Percentiles rank a stretch among this genome's conserved stretches.
Conservation (phyloP, 1,140 invertebrate species). For the Bombus ignitus region DNA sequence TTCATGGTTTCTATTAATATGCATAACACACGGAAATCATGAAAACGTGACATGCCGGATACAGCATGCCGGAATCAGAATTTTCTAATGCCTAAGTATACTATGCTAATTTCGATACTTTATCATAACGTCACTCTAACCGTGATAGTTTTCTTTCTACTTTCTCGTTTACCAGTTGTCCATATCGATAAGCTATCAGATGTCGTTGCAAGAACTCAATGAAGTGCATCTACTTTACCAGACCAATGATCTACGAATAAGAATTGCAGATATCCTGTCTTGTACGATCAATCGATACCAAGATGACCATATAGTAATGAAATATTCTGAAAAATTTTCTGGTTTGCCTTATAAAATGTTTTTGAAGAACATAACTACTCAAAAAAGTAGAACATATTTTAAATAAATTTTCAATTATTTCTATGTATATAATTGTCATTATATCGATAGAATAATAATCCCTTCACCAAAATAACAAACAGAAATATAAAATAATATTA, state of each 20-base stretch:
- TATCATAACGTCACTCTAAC: not conserved
- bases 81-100: not conserved
- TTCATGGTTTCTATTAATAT: not conserved
- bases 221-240: not conserved
- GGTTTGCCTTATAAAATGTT: not conserved
- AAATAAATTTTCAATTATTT: too few species aligned
- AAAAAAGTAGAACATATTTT: too few species aligned
- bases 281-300: not conserved
- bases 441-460: too few species aligned
- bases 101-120: not conserved
- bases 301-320: not conserved
- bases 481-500: too few species aligned
- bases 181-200: not conserved
- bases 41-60: not conserved
- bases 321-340: not conserved
- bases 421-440: too few species aligned
- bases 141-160: not conserved
- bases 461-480: too few species aligned
- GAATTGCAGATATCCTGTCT: not conserved
- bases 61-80: not conserved
- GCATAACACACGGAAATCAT: not conserved
- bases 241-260: not conserved
- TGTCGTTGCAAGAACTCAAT: not conserved
- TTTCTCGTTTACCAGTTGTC: not conserved
- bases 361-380: too few species aligned